These are phyloP conservation scores for Alcedo quadribrachys DNA, from an alignment of 2,797 vertebrate species.

Conservation along the genomic window DNA sequence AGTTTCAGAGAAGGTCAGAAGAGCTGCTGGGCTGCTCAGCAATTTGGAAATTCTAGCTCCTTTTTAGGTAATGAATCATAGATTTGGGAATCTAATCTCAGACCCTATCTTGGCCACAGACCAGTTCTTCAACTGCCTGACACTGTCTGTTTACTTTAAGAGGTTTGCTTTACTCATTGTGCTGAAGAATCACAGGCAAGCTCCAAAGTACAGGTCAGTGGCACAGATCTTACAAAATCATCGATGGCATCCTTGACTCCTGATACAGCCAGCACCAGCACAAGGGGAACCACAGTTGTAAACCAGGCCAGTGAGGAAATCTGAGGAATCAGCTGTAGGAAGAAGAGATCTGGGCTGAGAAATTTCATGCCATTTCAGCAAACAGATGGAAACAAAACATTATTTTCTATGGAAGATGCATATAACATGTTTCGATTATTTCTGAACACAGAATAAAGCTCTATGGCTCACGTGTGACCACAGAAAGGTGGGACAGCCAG, in stretches of 20 bases:
- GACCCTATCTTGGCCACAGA: background rate
- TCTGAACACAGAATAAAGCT: background rate
- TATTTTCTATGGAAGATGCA: background rate
- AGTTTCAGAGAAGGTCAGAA: background rate
- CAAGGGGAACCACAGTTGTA: conserved; percentile 89
- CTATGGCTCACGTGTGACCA: accelerated
- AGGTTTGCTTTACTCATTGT: background rate
- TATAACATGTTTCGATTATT: background rate
- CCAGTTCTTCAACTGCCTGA: background rate
- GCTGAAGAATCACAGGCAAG: background rate
- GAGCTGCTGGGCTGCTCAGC: background rate
- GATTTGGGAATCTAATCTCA: background rate
- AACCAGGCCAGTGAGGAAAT: conserved; percentile 93
- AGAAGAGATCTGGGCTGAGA: background rate
- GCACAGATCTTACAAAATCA: conserved; percentile 82
- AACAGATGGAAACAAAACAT: background rate
- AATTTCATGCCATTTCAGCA: background rate
- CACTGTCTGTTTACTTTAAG: background rate
- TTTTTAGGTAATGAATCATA: background rate
- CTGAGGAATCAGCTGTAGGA: conserved; percentile 87
- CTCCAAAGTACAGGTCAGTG: background rate
- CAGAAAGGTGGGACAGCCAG: background rate
- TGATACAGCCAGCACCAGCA: conserved; percentile 88
- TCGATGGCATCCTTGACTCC: conserved; percentile 91
- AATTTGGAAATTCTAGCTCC: background rate